Evolutionary conservation across 2,113 vertebrate species (phyloP).

Genomic region (Zeus faber): DNA sequence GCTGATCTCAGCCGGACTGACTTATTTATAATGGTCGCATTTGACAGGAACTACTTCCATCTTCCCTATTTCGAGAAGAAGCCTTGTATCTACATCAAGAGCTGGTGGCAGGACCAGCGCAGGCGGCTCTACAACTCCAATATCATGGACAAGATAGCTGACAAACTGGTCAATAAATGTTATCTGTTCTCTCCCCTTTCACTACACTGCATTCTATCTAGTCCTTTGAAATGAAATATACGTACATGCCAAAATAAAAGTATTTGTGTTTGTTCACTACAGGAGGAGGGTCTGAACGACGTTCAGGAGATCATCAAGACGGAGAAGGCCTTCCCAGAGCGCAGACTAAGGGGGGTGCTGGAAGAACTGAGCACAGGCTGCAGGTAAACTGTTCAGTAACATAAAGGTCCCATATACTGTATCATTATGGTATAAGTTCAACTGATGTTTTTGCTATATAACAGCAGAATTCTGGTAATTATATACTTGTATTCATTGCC

Average conservation of each 20-base stretch:
- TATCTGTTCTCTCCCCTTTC: neutral
- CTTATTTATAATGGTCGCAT: slow-evolving; percentile 11
- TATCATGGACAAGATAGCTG: slow-evolving; percentile 94
- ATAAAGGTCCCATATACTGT: too few species aligned
- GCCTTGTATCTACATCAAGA: slow-evolving; percentile 95
- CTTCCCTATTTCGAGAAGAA: slow-evolving; percentile 94
- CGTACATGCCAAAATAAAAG: too few species aligned
- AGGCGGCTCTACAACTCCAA: slow-evolving; percentile 92
- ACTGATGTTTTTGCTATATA: too few species aligned
- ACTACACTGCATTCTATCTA: too few species aligned
- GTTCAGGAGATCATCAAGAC: slow-evolving; percentile 98
- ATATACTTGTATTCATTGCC: too few species aligned
- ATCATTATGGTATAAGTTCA: too few species aligned
- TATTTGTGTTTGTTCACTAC: slow-evolving; percentile 11
- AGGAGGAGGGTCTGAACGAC: slow-evolving; percentile 96
- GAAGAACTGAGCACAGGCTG: slow-evolving; percentile 88
- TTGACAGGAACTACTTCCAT: slow-evolving; percentile 91
- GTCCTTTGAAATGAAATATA: too few species aligned
- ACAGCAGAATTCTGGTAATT: too few species aligned
- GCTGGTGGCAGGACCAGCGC: slow-evolving; percentile 97
- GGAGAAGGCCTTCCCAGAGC: slow-evolving; percentile 91
- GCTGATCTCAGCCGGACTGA: neutral
- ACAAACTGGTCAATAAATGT: slow-evolving; percentile 84
- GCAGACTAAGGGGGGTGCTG: slow-evolving; percentile 90
- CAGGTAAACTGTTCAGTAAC: slow-evolving; percentile 69